Evolutionary conservation across 2,888 invertebrate species (phyloP).

Genomic region (Apamea monoglypha): DNA sequence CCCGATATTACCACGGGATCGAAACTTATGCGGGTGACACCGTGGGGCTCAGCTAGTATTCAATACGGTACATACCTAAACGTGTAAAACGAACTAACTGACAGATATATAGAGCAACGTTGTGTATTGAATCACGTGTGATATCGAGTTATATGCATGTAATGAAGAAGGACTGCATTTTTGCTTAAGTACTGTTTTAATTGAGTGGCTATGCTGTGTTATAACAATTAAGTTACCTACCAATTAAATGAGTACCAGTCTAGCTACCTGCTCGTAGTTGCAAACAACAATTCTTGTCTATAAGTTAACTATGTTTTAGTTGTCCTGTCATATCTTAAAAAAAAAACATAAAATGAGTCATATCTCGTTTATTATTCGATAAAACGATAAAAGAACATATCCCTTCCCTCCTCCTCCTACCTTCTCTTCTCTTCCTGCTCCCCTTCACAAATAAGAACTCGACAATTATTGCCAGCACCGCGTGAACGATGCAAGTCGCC

Average conservation of each 20-base stretch:
- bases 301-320: background rate
- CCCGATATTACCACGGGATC: too few species aligned
- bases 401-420: too few species aligned
- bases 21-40: too few species aligned
- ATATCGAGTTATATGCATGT: background rate
- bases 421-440: too few species aligned
- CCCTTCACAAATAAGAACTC: too few species aligned
- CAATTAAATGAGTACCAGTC: background rate
- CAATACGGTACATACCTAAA: background rate
- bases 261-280: background rate
- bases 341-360: background rate
- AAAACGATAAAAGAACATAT: too few species aligned
- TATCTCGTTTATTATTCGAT: background rate
- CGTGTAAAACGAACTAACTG: background rate
- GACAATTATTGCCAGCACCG: background rate
- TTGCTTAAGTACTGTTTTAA: background rate
- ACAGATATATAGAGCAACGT: background rate
- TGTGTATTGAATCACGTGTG: background rate
- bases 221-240: background rate
- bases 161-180: background rate
- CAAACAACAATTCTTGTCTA: background rate
- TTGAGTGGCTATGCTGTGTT: background rate
- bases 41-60: too few species aligned
- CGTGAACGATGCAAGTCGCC: background rate
- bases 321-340: background rate